Evolutionary conservation across 2,113 vertebrate species (phyloP).

Genomic region (Ciconia stormi): DNA sequence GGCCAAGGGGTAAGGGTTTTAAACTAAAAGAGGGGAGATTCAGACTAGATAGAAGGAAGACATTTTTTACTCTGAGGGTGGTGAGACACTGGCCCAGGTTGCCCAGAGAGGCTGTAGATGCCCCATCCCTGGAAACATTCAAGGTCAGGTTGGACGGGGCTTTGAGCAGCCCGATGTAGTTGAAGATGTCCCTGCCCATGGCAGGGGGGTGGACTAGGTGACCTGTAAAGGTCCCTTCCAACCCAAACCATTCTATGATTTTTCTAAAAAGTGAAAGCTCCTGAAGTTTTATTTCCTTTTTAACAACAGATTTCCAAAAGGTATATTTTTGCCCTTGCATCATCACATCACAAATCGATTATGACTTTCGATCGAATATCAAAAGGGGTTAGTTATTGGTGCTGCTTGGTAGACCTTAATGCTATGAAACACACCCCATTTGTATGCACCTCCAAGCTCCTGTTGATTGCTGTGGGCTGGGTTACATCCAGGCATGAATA

Average conservation of each 20-base stretch:
- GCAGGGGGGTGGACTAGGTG: not conserved
- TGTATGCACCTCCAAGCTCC: not conserved
- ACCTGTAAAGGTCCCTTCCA: not conserved
- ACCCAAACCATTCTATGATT: not conserved
- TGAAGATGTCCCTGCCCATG: too few species aligned
- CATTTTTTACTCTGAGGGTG: too few species aligned
- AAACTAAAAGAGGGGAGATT: not conserved
- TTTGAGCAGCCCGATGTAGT: not conserved
- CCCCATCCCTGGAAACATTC: not conserved
- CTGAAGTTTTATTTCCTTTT: not conserved
- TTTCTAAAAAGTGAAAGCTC: not conserved
- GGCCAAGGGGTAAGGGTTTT: accelerated
- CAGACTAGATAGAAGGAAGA: not conserved
- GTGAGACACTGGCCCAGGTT: not conserved
- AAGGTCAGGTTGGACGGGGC: not conserved
- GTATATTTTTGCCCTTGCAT: not conserved
- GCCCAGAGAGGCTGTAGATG: not conserved
- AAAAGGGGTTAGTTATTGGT: not conserved
- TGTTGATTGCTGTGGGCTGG: not conserved
- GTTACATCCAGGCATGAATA: accelerated
- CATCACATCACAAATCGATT: too few species aligned
- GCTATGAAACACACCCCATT: accelerated
- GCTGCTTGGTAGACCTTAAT: not conserved
- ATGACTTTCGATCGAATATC: not conserved
- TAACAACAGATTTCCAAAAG: not conserved